These are phyloP conservation scores for Paraescarpia echinospica DNA, from an alignment of 1,140 invertebrate genomes.

Conservation along the genomic window DNA sequence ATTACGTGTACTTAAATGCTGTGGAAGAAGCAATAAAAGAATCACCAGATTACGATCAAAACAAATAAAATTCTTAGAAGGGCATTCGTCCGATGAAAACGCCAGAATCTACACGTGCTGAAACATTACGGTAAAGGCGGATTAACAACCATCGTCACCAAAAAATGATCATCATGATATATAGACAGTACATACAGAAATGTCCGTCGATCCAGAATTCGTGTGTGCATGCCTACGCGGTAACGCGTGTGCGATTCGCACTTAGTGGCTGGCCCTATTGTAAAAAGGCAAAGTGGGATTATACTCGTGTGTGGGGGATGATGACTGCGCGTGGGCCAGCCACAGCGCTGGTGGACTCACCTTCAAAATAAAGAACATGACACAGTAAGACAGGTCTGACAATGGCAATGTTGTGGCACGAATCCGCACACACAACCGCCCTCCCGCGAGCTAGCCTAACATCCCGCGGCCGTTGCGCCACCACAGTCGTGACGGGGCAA, in stretches of 20 bases:
- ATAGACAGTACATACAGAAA: background rate
- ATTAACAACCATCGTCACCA: background rate
- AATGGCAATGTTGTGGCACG: background rate
- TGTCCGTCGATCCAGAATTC: background rate
- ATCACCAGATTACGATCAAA: background rate
- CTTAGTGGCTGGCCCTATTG: slow-evolving; percentile 3
- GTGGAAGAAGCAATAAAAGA: background rate
- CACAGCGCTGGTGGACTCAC: background rate
- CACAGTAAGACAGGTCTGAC: background rate
- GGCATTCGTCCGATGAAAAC: background rate
- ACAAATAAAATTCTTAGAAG: background rate
- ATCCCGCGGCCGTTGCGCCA: background rate
- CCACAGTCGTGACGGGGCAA: background rate
- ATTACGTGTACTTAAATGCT: background rate
- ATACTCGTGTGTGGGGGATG: background rate
- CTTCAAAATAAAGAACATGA: slow-evolving; percentile 1
- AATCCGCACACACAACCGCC: background rate
- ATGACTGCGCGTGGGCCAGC: background rate
- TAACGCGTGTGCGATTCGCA: background rate
- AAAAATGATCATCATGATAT: background rate
- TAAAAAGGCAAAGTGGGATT: slow-evolving; percentile 5
- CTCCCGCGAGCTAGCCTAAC: background rate
- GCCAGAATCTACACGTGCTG: background rate
- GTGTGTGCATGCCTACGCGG: background rate
- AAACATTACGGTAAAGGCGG: slow-evolving; percentile 3